Evolutionary conservation across 2,888 invertebrate genomes (phyloP).

Genomic region (Chymomyza caudatula): DNA sequence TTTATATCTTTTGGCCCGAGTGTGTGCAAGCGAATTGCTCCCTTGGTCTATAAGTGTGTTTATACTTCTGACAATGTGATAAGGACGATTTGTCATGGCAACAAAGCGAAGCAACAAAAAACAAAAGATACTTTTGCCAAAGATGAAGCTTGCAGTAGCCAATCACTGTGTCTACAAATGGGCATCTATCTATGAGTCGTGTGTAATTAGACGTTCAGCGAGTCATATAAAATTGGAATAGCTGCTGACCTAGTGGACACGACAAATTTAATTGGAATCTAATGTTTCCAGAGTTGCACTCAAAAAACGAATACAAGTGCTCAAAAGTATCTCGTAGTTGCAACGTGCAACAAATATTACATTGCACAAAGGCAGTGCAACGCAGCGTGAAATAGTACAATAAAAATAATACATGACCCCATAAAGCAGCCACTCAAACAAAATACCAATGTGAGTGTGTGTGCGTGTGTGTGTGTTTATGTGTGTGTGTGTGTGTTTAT

Average conservation of each 20-base stretch:
- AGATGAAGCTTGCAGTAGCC: slow-evolving; percentile 52
- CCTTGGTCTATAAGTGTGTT: slow-evolving; percentile 45
- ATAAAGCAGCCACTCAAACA: not conserved
- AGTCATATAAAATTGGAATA: slow-evolving; percentile 65
- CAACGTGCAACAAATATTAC: not conserved
- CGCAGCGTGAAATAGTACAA: not conserved
- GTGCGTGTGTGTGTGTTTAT: slow-evolving; percentile 31
- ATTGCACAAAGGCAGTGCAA: not conserved
- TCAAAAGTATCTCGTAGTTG: not conserved
- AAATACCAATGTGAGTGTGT: slow-evolving; percentile 8
- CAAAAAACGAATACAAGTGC: no score
- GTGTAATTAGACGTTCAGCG: slow-evolving; percentile 39
- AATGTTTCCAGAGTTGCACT: not conserved
- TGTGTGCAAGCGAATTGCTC: slow-evolving; percentile 67
- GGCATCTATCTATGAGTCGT: slow-evolving; percentile 47
- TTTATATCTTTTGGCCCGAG: slow-evolving; percentile 4
- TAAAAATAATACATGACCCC: not conserved
- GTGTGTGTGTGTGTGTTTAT: slow-evolving; percentile 38
- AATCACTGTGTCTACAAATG: not conserved
- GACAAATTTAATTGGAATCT: slow-evolving; percentile 45
- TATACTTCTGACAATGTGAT: slow-evolving; percentile 43
- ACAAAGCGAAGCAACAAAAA: slow-evolving; percentile 13
- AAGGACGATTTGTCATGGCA: slow-evolving; percentile 66
- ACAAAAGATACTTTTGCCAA: slow-evolving; percentile 19
- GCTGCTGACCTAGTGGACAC: slow-evolving; percentile 31